Conservation (phyloP, 37 sponge, comb jelly and placozoan species). For the Halisarca cf. caerulea region DNA sequence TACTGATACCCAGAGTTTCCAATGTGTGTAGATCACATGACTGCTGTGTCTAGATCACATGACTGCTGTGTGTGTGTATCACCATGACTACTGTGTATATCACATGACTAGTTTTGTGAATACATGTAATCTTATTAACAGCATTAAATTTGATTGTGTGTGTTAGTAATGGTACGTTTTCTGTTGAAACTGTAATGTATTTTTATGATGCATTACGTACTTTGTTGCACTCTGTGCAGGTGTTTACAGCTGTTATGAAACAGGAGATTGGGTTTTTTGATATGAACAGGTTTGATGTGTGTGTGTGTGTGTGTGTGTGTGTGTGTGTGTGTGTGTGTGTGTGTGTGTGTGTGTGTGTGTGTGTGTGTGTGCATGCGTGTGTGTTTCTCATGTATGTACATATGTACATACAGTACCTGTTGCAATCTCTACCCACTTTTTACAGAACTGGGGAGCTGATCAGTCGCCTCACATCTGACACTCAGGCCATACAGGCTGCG, state of each 20-base stretch:
- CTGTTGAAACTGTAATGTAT: neutral
- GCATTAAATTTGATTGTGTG: no score
- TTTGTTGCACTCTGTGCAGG: no score
- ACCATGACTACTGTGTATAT: no score
- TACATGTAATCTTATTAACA: no score
- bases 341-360: neutral
- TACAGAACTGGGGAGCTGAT: constrained; percentile 76
- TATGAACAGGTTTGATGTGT: constrained; percentile 57
- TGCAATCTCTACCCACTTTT: neutral
- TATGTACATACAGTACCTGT: neutral
- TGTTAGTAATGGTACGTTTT: neutral
- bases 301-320: constrained; percentile 7
- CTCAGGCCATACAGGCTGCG: constrained; percentile 78
- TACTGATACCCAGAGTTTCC: no score
- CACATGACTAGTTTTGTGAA: no score
- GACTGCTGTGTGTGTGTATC: no score
- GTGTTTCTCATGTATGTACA: neutral
- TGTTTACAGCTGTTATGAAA: constrained; percentile 67
- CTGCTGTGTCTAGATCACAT: no score
- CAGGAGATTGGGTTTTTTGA: constrained; percentile 93
- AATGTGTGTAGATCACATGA: no score
- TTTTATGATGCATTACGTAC: neutral
- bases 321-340: neutral
- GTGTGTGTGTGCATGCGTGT: constrained; percentile 14
- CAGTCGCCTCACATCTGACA: constrained; percentile 81